Evolutionary conservation across 2,797 vertebrate species (phyloP).

Genomic region (Lepus oiostolus): DNA sequence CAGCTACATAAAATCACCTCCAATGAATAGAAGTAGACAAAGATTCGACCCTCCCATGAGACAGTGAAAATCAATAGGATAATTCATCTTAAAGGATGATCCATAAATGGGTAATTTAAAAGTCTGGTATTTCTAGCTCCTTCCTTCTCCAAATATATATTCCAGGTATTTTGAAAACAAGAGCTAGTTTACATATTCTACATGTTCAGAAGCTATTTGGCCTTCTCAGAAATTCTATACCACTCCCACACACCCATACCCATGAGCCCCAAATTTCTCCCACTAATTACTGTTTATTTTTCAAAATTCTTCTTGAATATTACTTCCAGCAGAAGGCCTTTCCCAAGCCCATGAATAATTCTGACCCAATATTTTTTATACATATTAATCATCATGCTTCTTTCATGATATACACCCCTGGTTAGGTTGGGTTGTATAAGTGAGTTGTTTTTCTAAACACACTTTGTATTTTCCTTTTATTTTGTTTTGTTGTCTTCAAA

Average conservation of each 20-base stretch:
- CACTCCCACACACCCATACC: neutral
- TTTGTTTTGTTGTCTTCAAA: slow-evolving; percentile 31
- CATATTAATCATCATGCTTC: neutral
- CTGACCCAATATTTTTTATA: neutral
- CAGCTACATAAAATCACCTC: neutral
- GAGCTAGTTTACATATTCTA: neutral
- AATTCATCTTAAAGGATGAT: neutral
- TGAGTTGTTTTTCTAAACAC: neutral
- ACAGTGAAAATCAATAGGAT: neutral
- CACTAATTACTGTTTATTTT: neutral
- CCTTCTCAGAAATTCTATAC: neutral
- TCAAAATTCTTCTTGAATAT: neutral
- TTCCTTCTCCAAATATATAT: neutral
- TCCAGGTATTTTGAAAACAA: neutral
- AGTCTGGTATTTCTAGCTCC: neutral
- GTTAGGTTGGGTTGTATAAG: neutral
- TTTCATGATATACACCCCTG: neutral
- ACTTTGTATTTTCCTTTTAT: slow-evolving; percentile 32
- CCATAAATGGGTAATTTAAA: neutral
- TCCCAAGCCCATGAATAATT: neutral
- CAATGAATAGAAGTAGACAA: neutral
- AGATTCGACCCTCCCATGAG: neutral
- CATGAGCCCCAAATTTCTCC: neutral
- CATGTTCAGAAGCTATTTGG: neutral
- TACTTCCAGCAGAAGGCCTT: neutral